A percentile compares a stretch with the other conserved stretches of the same genome.
phyloP scores from a whole-genome alignment of 2,113 vertebrate genomes.

The Tragelaphus imberbis region DNA sequence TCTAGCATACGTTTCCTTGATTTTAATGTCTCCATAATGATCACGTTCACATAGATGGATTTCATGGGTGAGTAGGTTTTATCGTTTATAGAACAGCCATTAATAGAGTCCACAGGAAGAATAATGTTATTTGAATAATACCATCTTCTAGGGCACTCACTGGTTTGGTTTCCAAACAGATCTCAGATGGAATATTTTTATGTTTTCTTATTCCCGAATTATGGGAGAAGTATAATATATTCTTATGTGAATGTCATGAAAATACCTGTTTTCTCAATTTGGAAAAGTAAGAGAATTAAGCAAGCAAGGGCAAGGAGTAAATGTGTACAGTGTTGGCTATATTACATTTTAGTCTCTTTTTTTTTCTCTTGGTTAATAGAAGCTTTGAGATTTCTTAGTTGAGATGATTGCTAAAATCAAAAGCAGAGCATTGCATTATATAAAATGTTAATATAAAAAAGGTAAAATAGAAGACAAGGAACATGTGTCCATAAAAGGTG shows the following conservation, averaged over 20 bases:
- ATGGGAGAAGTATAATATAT: neutral
- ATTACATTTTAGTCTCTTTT: neutral
- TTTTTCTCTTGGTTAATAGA: neutral
- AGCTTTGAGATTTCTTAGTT: neutral
- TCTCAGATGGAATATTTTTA: too few species aligned
- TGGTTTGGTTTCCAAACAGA: neutral
- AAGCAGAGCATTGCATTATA: neutral
- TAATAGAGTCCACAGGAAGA: neutral
- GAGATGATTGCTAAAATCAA: neutral
- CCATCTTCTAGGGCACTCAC: neutral
- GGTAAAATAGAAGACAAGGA: neutral
- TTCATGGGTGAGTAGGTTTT: neutral
- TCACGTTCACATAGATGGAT: neutral
- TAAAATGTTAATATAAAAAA: neutral
- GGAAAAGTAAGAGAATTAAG: neutral
- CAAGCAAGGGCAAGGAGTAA: neutral
- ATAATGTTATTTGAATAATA: neutral
- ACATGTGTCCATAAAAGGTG: rapidly evolving
- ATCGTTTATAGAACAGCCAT: neutral
- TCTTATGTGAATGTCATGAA: neutral
- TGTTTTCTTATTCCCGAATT: neutral
- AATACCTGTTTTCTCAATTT: neutral
- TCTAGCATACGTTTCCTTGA: neutral
- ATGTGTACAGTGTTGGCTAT: neutral
- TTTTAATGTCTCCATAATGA: slow-evolving; percentile 11